These are phyloP conservation scores for Plebejus melissa DNA, from an alignment of 2,888 invertebrate species.

Conservation along the genomic window DNA sequence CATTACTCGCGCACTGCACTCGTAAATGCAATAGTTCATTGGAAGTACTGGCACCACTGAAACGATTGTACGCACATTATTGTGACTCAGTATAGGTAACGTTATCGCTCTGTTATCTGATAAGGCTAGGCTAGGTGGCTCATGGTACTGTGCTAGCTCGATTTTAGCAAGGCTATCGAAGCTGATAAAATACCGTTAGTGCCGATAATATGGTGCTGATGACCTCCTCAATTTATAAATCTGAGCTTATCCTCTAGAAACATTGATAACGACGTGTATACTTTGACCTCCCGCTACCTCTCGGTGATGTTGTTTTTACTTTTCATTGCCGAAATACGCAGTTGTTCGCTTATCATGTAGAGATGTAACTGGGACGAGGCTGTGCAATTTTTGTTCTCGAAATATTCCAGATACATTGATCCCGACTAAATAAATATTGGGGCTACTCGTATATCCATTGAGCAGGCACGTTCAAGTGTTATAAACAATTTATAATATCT, in stretches of 20 bases:
- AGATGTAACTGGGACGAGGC: neutral
- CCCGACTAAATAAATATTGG: neutral
- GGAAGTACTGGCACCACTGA: slow-evolving; percentile 7
- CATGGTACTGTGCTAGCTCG: slow-evolving; percentile 38
- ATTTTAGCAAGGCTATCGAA: slow-evolving; percentile 49
- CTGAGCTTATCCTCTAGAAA: neutral
- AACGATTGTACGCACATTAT: slow-evolving; percentile 30
- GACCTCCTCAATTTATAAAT: slow-evolving; percentile 32
- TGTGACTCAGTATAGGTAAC: slow-evolving; percentile 63
- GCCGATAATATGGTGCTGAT: slow-evolving; percentile 30
- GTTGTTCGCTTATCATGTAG: neutral
- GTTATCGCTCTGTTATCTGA: slow-evolving; percentile 72
- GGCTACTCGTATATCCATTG: neutral
- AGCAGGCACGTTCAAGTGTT: neutral
- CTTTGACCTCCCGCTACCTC: neutral
- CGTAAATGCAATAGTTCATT: slow-evolving; percentile 10
- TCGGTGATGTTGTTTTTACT: neutral
- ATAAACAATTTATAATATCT: neutral
- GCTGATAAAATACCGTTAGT: slow-evolving; percentile 39
- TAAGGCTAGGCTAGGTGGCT: slow-evolving; percentile 45
- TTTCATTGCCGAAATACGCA: neutral
- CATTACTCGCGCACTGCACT: neutral
- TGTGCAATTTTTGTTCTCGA: neutral
- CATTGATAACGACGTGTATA: neutral
- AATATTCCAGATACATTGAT: neutral